Conservation (phyloP, 2,797 vertebrate species). For the Macrochelys suwanniensis region DNA sequence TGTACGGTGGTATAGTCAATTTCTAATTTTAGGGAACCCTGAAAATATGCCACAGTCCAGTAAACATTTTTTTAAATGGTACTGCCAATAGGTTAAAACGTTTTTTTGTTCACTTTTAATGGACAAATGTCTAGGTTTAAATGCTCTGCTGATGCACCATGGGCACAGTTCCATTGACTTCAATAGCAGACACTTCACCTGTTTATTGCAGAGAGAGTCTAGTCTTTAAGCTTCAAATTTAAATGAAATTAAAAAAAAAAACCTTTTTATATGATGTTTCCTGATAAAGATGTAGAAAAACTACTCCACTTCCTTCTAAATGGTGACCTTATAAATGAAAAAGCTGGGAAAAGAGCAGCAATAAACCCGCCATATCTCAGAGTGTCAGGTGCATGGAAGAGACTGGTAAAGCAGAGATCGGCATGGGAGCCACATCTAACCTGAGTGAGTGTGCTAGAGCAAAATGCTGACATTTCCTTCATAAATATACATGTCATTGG, state of each 20-base stretch:
- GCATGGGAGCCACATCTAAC: neutral
- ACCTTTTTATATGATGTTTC: neutral
- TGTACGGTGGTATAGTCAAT: neutral
- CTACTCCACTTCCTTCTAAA: neutral
- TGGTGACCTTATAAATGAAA: neutral
- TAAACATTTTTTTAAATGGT: neutral
- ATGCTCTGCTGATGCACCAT: neutral
- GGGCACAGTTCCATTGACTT: neutral
- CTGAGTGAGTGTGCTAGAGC: neutral
- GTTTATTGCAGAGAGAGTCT: neutral
- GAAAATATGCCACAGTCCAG: neutral
- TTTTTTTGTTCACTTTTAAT: neutral
- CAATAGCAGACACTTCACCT: neutral
- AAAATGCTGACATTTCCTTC: neutral
- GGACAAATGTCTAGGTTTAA: neutral
- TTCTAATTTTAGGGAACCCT: neutral
- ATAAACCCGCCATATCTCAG: neutral
- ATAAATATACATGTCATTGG: neutral
- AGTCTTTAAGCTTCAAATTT: neutral
- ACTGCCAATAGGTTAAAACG: neutral
- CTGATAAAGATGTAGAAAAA: neutral
- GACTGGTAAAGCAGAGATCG: neutral
- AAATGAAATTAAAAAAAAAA: neutral
- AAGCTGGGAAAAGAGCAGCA: neutral
- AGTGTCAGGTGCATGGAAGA: neutral